Evolutionary conservation across 1,140 invertebrate species (phyloP).

Genomic region (Elymnias hypermnestra): DNA sequence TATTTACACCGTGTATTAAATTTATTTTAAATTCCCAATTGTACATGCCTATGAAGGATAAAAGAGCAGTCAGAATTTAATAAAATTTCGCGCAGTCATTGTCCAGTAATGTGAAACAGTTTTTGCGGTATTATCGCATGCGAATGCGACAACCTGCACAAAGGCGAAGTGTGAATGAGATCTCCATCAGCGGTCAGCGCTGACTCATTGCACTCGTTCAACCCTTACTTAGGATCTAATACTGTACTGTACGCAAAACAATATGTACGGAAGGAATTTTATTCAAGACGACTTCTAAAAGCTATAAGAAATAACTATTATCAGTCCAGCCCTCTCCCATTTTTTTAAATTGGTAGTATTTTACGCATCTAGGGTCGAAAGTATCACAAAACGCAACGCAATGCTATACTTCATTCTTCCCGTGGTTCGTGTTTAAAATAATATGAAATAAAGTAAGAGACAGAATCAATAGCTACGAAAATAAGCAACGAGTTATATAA

Average conservation of each 20-base stretch:
- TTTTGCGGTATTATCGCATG: slow-evolving; percentile 4
- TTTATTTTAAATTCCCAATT: not conserved
- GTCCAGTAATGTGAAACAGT: slow-evolving; percentile 4
- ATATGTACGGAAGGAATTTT: not conserved
- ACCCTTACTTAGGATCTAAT: slow-evolving; percentile 23
- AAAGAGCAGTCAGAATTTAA: slow-evolving; percentile 5
- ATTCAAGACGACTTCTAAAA: no score
- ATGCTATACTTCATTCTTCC: no score
- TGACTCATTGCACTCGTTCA: slow-evolving; percentile 33
- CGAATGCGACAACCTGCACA: slow-evolving; percentile 27
- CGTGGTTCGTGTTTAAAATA: no score
- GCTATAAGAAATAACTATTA: not conserved
- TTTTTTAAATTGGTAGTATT: no score
- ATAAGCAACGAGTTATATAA: no score
- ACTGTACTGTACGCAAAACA: slow-evolving; percentile 18
- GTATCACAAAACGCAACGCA: no score
- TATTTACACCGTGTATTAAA: no score
- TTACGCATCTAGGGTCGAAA: no score
- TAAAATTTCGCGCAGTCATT: slow-evolving; percentile 2
- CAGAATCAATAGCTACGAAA: no score
- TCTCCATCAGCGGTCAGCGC: slow-evolving; percentile 27
- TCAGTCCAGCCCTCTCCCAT: not conserved
- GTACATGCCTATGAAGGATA: not conserved
- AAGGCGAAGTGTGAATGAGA: slow-evolving; percentile 36
- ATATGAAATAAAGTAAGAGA: no score